Percentiles rank a stretch among this genome's conserved stretches.
Evolutionary conservation across 2,888 invertebrate genomes (phyloP).

Genomic region (Ormyrus thymus): DNA sequence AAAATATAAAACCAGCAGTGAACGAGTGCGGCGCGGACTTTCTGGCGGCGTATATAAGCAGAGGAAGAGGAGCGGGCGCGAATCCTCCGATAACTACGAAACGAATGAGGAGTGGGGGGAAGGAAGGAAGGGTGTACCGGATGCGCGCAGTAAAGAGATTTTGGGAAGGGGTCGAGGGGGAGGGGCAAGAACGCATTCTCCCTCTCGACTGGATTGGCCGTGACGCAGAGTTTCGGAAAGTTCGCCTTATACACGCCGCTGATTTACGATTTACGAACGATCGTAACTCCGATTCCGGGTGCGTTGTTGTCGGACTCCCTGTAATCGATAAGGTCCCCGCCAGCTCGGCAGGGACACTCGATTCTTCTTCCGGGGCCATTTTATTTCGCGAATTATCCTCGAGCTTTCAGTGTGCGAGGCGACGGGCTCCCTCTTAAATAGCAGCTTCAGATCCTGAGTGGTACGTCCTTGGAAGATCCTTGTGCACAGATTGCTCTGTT

Average conservation of each 20-base stretch:
- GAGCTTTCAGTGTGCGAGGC: neutral
- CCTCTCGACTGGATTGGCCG: constrained; percentile 57
- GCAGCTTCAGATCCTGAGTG: too few species aligned
- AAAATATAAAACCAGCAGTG: too few species aligned
- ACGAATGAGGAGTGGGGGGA: neutral
- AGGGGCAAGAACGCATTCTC: constrained; percentile 26
- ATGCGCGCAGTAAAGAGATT: constrained; percentile 24
- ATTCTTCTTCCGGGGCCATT: neutral
- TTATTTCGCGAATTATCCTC: neutral
- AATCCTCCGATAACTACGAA: constrained; percentile 16
- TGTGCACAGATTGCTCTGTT: too few species aligned
- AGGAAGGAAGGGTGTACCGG: constrained; percentile 29
- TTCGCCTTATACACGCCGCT: constrained; percentile 58
- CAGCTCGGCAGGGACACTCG: neutral
- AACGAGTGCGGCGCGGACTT: too few species aligned
- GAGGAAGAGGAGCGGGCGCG: constrained; percentile 23
- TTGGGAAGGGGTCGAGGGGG: constrained; percentile 40
- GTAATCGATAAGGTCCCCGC: constrained; percentile 58
- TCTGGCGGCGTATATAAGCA: too few species aligned
- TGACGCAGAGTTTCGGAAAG: constrained; percentile 61
- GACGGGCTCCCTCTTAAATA: neutral
- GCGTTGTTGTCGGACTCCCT: constrained; percentile 56
- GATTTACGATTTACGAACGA: constrained; percentile 63
- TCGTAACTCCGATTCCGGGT: constrained; percentile 56
- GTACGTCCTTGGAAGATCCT: too few species aligned